Percentiles rank a stretch among this genome's conserved stretches.
Evolutionary conservation across 2,797 vertebrate species (phyloP).

Genomic region (Lepilemur septentrionalis): DNA sequence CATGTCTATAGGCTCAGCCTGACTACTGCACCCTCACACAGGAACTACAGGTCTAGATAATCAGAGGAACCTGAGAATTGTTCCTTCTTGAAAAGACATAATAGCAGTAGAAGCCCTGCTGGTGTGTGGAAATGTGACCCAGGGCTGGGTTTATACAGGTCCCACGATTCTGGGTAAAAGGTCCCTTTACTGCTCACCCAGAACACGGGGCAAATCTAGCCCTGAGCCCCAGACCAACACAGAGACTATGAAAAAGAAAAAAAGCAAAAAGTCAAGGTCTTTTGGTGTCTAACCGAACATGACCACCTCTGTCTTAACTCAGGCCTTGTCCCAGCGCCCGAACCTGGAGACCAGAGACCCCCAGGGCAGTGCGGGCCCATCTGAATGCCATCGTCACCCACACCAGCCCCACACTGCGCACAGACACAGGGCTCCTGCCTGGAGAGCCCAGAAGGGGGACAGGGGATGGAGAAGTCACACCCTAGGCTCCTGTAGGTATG

Average conservation of each 20-base stretch:
- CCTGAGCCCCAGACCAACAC: background rate
- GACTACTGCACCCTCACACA: background rate
- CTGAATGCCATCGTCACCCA: too few species aligned
- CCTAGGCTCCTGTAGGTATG: background rate
- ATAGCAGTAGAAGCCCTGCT: background rate
- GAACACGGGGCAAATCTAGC: background rate
- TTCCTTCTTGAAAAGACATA: background rate
- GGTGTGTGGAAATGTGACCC: background rate
- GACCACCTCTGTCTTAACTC: background rate
- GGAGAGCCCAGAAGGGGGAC: background rate
- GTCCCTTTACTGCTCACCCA: background rate
- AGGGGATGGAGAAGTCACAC: background rate
- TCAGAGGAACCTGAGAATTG: background rate
- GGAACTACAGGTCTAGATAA: background rate
- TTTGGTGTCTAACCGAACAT: background rate
- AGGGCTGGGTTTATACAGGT: background rate
- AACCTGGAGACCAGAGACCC: background rate
- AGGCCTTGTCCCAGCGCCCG: background rate
- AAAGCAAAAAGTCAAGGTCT: background rate
- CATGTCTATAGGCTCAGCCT: background rate
- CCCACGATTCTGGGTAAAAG: background rate
- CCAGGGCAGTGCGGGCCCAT: background rate
- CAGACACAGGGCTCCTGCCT: background rate
- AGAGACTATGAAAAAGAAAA: background rate
- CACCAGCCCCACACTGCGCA: too few species aligned